A percentile compares a stretch with the other conserved stretches of the same genome.
phyloP scores from a whole-genome alignment of 2,888 invertebrate genomes.

The Ophraella communa region DNA sequence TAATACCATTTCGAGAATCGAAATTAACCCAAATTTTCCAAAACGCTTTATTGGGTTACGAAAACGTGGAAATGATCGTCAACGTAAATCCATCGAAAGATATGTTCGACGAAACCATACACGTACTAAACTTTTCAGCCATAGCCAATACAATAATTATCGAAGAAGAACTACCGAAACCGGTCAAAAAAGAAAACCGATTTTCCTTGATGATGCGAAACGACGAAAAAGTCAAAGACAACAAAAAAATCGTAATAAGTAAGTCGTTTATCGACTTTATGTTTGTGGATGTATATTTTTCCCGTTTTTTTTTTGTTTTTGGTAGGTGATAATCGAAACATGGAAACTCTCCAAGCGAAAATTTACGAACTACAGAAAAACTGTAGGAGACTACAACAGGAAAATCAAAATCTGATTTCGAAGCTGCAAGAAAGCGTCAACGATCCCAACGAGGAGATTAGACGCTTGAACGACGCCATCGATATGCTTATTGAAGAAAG shows the following conservation, averaged over 20 bases:
- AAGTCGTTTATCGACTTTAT: not conserved
- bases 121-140: slow-evolving; percentile 82
- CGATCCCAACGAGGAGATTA: no score
- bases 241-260: not conserved
- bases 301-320: no score
- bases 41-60: slow-evolving; percentile 73
- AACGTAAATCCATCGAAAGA: slow-evolving; percentile 79
- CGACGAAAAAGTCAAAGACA: not conserved
- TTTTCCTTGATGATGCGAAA: slow-evolving; percentile 15
- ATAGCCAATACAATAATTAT: slow-evolving; percentile 69
- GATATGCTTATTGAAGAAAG: no score
- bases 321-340: no score
- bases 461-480: no score
- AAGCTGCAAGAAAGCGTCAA: no score
- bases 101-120: slow-evolving; percentile 81
- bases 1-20: slow-evolving; percentile 79
- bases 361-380: no score
- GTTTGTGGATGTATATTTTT: no score
- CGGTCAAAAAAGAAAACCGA: slow-evolving; percentile 24
- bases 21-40: slow-evolving; percentile 88
- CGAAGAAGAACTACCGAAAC: slow-evolving; percentile 23
- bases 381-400: no score
- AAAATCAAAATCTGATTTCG: no score
- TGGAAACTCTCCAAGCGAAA: no score
- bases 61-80: slow-evolving; percentile 81